Base-by-base conservation (phyloP, 1,140 invertebrate genomes). In the Calliopsis andreniformis region DNA sequence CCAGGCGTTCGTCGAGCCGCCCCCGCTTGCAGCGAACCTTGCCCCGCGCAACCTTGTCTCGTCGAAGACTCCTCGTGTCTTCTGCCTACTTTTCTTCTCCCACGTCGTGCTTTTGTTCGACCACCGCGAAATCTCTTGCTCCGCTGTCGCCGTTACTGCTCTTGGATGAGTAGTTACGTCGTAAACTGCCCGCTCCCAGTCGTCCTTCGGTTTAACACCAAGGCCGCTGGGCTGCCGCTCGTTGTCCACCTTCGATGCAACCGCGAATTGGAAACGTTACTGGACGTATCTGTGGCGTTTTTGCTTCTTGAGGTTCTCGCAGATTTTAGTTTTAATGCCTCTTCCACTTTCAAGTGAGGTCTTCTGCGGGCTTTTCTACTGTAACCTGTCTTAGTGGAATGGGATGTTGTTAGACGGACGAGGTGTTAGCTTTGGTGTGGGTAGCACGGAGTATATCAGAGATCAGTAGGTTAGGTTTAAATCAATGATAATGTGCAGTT, bases 61-160 rank as follows among this genome's bases (percentile, higher is more conserved):
- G 45, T 62, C 67, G 47, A 76, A 68, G 63, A n/a, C 66, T 30
- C 72, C 55, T 59, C 72, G 72, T 68, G 68, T 71, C 56, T 71
- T 78, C 69, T 59, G 73, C 69, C 76, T 73, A 64, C 76, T 72
- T 73, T 78, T 66, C 69, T 64, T 73, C 59, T 43, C 43, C 71
- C 70, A 61, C 58, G 30, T 53, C 69, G 42, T 20, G 61, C 69
- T 66, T 64, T 58, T 73, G 42, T 78, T 66, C 69, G 53, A 43
- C 32, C 76, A 73, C 76, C 55, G 53, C 76, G 51, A 78, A 72
- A 73, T 78, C 76, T 64, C 72, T 69, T 43, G 71, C 53, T 28
- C 28, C 63, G 39, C 63, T 59, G 53, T 68, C 63, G 64, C 71
- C 51, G 39, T 28, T 39, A 45, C 49, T n/a, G 56, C 35, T 42